Evolutionary conservation across 2,113 vertebrate genomes (phyloP), one percentile per base, ranked within the genome.

Genomic region (Tor tambroides): DNA sequence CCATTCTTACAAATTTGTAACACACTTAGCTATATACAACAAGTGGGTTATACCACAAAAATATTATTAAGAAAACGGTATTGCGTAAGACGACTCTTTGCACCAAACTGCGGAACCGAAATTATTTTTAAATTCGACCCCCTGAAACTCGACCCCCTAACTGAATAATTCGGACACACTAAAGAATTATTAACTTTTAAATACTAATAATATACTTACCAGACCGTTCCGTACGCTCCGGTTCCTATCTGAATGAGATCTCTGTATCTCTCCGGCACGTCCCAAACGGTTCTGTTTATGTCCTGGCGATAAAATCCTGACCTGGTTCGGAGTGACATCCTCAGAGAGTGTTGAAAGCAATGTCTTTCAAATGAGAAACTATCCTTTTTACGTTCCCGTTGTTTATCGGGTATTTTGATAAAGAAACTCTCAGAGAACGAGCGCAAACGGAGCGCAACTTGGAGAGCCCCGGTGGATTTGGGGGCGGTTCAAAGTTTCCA

Each of bases 181-280:
- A 32, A 32, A 19, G 2, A 49, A 17, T 28, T 51, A 43, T 77
- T 0, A 77, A 30, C 75, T 30, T 72, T 35, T 14, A 28, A 56
- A 51, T 41, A 87, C 19, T 6, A 28, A 38, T 11, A 46, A 19
- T 56, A 6, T 14, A 88, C 97, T 96, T 89, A 98, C 97, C 97
- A 97, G 75, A 98, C 97, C 1, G 96, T 96, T 67, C 97, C 97
- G 23, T 98, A 98, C 0, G 97, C 97, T 85, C 97, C 97, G 0
- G 97, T 98, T 12, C 97, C 97, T 88, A 97, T 95, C 76, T 97
- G 95, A 91, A 96, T 94, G 90, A 98, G 93, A 88, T 97, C 97
- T 38, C 92, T 94, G 93, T 97, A 98, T 92, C 96, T 92, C 83
- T 96, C 96, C 92, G 95, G 95, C 80, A 97, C 96, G 88, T 98